Evolutionary conservation across 92 coral and sea anemone genomes (phyloP), one percentile per base, ranked within the genome.

Genomic region (Actinernus sp.): DNA sequence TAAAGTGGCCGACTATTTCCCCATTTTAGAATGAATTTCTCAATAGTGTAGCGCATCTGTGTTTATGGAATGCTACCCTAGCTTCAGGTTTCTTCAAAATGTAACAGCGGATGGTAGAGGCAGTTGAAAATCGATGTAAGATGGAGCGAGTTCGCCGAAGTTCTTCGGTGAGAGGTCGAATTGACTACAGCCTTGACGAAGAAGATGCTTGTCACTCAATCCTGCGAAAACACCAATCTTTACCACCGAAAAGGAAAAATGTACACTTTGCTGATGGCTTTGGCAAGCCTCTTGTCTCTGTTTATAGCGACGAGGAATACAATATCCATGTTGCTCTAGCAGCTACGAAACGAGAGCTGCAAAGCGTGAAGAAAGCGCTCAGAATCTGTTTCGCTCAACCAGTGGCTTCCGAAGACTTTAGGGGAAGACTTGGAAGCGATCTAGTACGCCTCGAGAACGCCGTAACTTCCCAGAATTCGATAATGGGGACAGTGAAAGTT

Each of bases 211-310:
- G 86, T 65, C 76, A 77, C 23, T 89, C 98, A 17, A 94, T 94
- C 30, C 90, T 94, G 19, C 90, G 97, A 44, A 87, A 82, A 60
- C 95, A 91, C 67, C 83, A 76, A 37, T 86, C 97, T 20, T 62
- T 91, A 19, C 98, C 93, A 26, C 65, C 75, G 30, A 47, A 88
- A 53, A 75, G 84, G 29, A 94, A 94, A 62, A 90, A 62, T 61
- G 98, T 94, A 1, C 97, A 94, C 74, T 94, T 94, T 61, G 97
- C 98, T 10, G 98, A 94, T 65, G 93, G 93, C 50, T 87, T 92
- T 33, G 98, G 98, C 11, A 82, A 87, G 74, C 91, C 97, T 22
- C 72, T 94, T 23, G 98, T 94, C 1, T 91, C 97, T 10, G 97
- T 87, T 4, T 92, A 79, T 54, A 88, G 83, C 62, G 96, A 90